Percentiles rank a stretch among this genome's conserved stretches.
Conservation (phyloP, 2,113 vertebrate species). For the Malaclemys terrapin region DNA sequence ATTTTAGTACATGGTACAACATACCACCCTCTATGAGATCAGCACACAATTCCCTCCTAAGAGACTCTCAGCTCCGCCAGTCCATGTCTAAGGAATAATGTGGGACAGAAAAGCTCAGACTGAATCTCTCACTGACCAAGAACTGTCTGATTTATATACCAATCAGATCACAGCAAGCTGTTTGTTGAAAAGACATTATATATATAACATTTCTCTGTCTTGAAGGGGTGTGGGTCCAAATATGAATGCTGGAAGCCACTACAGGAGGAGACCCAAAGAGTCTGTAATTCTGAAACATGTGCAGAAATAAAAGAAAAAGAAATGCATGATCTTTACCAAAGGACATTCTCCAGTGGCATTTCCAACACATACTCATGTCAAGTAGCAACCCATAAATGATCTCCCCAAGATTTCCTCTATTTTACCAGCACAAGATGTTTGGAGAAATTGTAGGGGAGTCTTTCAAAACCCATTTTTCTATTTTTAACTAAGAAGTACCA, state of each 20-base stretch:
- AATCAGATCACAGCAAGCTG: accelerated
- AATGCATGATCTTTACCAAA: neutral
- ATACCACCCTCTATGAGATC: neutral
- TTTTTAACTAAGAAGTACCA: neutral
- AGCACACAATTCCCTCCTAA: neutral
- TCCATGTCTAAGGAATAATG: neutral
- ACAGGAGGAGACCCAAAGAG: neutral
- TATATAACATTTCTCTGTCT: neutral
- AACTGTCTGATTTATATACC: neutral
- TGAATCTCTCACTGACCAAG: neutral
- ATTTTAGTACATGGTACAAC: neutral
- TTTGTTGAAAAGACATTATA: neutral
- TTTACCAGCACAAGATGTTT: neutral
- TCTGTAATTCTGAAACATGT: neutral
- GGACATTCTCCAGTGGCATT: neutral
- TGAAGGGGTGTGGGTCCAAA: neutral
- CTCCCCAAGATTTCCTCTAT: neutral
- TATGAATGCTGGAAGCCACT: neutral
- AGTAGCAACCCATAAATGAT: neutral
- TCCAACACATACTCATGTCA: accelerated
- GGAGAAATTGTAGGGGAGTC: neutral
- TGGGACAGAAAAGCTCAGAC: neutral
- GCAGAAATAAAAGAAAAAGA: neutral
- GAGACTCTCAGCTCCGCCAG: neutral
- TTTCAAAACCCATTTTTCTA: neutral